Conservation (phyloP, 1,140 invertebrate species). For the Sitophilus oryzae region DNA sequence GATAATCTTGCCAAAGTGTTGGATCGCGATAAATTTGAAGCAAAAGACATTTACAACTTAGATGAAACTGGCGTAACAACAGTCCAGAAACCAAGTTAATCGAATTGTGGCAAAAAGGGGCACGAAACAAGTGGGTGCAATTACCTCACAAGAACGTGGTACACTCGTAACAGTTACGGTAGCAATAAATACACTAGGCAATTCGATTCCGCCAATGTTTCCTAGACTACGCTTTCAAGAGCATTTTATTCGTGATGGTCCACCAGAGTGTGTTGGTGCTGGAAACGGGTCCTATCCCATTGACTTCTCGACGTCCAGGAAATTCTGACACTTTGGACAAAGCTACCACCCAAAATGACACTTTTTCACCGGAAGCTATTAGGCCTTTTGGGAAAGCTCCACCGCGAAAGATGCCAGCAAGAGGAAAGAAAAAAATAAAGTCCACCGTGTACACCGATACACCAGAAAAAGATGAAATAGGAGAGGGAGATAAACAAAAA, state of each 20-base stretch:
- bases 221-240: constrained; percentile 39
- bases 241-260: constrained; percentile 37
- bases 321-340: background rate
- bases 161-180: constrained; percentile 41
- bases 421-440: background rate
- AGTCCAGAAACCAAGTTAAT: constrained; percentile 42
- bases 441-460: constrained; percentile 1
- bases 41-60: too few species aligned
- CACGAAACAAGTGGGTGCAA: constrained; percentile 45
- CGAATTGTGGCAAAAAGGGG: constrained; percentile 40
- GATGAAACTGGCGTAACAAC: constrained; percentile 46
- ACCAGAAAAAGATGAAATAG: constrained; percentile 1
- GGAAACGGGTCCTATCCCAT: constrained; percentile 24
- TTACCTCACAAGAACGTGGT: constrained; percentile 45
- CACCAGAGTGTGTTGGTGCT: constrained; percentile 36
- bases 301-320: too few species aligned
- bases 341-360: background rate
- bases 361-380: background rate
- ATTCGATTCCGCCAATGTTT: constrained; percentile 44
- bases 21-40: too few species aligned
- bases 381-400: background rate
- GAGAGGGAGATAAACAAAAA: background rate
- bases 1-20: too few species aligned
- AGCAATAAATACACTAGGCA: constrained; percentile 42
- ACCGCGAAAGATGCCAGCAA: background rate